A percentile compares a stretch with the other conserved stretches of the same genome.
These are phyloP conservation scores for Cataglyphis altisquamis DNA, from an alignment of 2,888 invertebrate genomes.

Conservation along the genomic window DNA sequence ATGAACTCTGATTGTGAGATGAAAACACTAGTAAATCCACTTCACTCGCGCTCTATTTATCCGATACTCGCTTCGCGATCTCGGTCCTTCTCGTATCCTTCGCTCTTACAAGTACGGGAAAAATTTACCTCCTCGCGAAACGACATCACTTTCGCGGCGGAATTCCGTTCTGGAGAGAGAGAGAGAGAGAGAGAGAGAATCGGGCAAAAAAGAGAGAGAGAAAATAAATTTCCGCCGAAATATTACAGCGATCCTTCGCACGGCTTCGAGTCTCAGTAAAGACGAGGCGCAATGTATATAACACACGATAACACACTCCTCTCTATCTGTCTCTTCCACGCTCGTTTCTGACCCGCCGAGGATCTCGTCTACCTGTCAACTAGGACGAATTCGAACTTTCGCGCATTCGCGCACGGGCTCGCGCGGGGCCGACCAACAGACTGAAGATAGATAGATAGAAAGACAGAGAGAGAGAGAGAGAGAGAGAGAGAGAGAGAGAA, in stretches of 20 bases:
- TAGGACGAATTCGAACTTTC: conserved; percentile 60
- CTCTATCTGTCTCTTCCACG: neutral
- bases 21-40: conserved; percentile 1
- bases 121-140: neutral
- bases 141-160: neutral
- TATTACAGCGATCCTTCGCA: neutral
- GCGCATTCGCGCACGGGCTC: conserved; percentile 40
- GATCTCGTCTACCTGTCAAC: conserved; percentile 59
- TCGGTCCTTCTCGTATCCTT: conserved; percentile 8
- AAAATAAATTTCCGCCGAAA: neutral
- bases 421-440: neutral
- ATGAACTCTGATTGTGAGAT: neutral
- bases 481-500: neutral
- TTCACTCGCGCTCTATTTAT: conserved; percentile 15
- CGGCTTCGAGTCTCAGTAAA: conserved; percentile 1
- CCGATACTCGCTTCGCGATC: neutral
- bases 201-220: neutral
- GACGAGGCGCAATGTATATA: neutral
- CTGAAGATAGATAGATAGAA: neutral
- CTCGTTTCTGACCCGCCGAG: neutral
- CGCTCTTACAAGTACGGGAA: neutral
- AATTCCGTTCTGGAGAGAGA: too few species aligned
- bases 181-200: too few species aligned
- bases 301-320: neutral
- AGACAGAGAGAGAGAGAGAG: neutral